phyloP scores from a whole-genome alignment of 2,888 invertebrate genomes.

The Xanthorhoe designata region DNA sequence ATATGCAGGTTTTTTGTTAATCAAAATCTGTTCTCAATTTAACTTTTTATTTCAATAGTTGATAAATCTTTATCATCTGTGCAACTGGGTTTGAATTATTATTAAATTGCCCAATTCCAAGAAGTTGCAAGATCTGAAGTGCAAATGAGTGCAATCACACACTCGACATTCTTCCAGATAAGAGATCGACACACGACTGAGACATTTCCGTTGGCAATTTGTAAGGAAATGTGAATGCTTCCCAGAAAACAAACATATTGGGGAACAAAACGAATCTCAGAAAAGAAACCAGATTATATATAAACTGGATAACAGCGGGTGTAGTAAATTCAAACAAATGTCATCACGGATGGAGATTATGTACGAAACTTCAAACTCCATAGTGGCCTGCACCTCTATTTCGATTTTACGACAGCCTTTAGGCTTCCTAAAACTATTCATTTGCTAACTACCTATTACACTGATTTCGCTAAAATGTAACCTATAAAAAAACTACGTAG shows the following conservation, averaged over 20 bases:
- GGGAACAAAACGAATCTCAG: conserved; percentile 12
- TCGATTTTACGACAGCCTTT: neutral
- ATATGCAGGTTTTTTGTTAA: no score
- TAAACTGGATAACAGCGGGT: neutral
- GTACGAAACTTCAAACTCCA: neutral
- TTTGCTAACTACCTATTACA: no score
- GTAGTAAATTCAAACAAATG: neutral
- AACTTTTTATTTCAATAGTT: no score
- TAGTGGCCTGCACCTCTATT: neutral
- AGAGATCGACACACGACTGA: conserved; percentile 51
- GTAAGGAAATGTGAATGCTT: conserved; percentile 63
- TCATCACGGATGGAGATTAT: neutral
- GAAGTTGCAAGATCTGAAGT: conserved; percentile 14
- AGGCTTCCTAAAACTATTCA: no score
- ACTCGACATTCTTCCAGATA: conserved; percentile 65
- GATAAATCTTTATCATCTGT: no score
- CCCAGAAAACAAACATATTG: conserved; percentile 11
- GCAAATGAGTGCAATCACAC: conserved; percentile 29
- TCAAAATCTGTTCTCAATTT: no score
- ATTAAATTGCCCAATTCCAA: conserved; percentile 12
- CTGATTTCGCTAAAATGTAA: neutral
- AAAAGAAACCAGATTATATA: conserved; percentile 8
- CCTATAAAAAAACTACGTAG: no score
- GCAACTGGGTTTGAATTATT: no score
- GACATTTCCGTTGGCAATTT: conserved; percentile 72